Base-by-base conservation (phyloP, 2,113 vertebrate genomes). In the Chaetodon trifascialis region DNA sequence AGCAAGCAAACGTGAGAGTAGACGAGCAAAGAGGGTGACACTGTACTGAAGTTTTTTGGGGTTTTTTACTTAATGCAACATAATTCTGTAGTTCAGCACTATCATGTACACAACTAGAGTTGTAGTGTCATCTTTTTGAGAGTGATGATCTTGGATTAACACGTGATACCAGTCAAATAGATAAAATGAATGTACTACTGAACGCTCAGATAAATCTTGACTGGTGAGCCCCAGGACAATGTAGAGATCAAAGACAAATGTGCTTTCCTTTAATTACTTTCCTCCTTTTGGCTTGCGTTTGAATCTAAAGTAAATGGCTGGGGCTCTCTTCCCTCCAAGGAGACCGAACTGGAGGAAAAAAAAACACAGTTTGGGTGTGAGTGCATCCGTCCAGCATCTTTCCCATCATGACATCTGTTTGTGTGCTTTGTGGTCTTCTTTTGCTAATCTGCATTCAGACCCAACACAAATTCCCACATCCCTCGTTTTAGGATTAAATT, bases 371-470 rank as follows among this genome's bases (percentile, higher is more conserved):
- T 65, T 62, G 23, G 78, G 34, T 85, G 74, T 80, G 66, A 86
- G 46, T 80, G 82, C 77, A 81, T 86, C 78, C 52, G 56, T 86
- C 73, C 69, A 86, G 79, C 78, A 80, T 82, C 87, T 62, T 69
- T 82, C 68, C 76, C 75, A 84, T 91, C 86, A 86, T 93, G 80
- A 86, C 82, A 88, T 90, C 76, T 78, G 74, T 93, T 87, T 91
- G 82, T 94, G 80, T 92, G 86, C 86, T 91, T 91, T 91, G 79
- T 93, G 78, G 79, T 89, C 30, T 78, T 89, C 56, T 81, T 52
- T 90, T 86, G 83, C 76, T 86, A 89, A 92, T 94, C 87, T 92
- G 91, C 91, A 94, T 95, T 94, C 91, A 95, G 91, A 89, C 83
- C 83, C 65, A 74, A 79, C 54, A 74, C 76, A 78, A 82, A 75